Evolutionary conservation across 2,113 vertebrate species (phyloP), one percentile per base, ranked within the genome.

Genomic region (Tachysurus vachellii): DNA sequence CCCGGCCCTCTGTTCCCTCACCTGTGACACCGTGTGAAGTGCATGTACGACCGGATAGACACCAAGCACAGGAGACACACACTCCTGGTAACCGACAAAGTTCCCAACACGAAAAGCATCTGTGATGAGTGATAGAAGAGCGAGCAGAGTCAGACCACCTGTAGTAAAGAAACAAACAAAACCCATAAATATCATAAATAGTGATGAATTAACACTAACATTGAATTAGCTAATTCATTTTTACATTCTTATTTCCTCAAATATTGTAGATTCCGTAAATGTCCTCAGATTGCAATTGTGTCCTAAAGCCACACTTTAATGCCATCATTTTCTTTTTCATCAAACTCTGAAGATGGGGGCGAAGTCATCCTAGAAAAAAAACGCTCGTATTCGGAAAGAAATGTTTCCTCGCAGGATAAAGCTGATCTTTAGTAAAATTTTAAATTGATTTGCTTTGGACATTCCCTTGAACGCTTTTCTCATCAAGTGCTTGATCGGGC

Each of bases 61-160:
- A 3, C 96, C 97, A 88, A 98, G 95, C 0, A 96, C 94, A 62
- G 95, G 94, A 2, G 98, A 97, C 57, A 98, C 92, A 88, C 98
- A 99, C 42, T 94, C 94, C 0, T 95, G 96, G 93, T 96, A 98
- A 54, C 98, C 98, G 85, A 98, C 89, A 87, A 96, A 99, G 91
- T 98, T 96, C 50, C 98, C 98, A 47, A 99, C 94, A 93, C 97
- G 97, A 88, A 99, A 97, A 86, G 96, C 95, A 84, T 98, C 98
- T 94, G 99, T 96, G 86, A 98, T 94, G 90, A 99, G 88, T 62
- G 98, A 98, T 61, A 99, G 96, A 84, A 96, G 89, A 0, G 98
- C 98, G 68, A 99, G 97, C 76, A 99, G 88, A 0, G 97, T 96
- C 93, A 99, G 95, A 5, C 97, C 98, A 87, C 97, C 98, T 99